Evolutionary conservation across 2,113 vertebrate species (phyloP).

Genomic region (Leiothrix lutea): DNA sequence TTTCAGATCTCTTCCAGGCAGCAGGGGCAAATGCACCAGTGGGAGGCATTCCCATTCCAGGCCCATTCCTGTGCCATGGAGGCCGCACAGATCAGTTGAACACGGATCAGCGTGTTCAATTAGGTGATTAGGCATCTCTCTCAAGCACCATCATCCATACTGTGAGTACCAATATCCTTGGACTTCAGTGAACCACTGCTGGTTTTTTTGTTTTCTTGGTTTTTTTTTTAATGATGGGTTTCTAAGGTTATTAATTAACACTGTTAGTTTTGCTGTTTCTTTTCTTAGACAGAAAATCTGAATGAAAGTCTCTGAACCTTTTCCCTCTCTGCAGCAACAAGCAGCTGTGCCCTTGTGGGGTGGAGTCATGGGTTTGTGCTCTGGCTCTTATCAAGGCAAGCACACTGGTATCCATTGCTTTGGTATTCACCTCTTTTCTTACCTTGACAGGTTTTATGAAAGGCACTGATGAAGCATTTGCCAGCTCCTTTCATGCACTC

Average conservation of each 20-base stretch:
- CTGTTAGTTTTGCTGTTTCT: not conserved
- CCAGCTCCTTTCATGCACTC: not conserved
- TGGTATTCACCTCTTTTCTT: not conserved
- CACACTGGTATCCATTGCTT: accelerated
- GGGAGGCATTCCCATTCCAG: accelerated
- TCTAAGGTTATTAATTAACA: conserved; percentile 4
- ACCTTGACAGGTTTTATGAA: not conserved
- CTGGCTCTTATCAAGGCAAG: not conserved
- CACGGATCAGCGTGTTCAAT: accelerated
- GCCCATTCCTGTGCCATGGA: accelerated
- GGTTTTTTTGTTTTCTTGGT: not conserved
- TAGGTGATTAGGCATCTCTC: not conserved
- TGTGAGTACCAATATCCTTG: not conserved
- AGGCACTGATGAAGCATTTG: not conserved
- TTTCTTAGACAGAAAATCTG: not conserved
- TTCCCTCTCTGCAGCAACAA: not conserved
- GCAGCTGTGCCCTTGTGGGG: not conserved
- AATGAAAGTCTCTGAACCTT: not conserved
- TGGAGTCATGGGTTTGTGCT: not conserved
- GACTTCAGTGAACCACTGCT: not conserved
- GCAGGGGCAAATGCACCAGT: not conserved
- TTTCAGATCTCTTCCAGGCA: not conserved
- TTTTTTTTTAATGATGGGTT: not conserved
- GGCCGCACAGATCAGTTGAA: not conserved
- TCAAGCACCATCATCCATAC: not conserved